Conservation (phyloP, 2,888 invertebrate species). For the Aradus depressus region DNA sequence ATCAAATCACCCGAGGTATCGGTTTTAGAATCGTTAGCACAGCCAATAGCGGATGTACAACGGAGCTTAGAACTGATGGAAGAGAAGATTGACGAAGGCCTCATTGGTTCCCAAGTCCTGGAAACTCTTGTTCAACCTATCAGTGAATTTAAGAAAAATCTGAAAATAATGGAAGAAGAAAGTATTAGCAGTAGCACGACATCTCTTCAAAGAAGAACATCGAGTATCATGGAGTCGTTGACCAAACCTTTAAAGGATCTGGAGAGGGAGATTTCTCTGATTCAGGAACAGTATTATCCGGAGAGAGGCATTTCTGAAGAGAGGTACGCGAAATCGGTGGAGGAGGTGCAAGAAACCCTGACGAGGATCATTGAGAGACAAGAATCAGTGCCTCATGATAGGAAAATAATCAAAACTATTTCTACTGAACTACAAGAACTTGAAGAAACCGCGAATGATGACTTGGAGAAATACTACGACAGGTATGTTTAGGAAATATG, state of each 20-base stretch:
- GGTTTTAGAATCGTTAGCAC: conserved; percentile 37
- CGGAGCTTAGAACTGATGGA: conserved; percentile 41
- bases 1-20: conserved; percentile 29
- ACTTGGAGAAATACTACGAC: conserved; percentile 25
- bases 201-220: conserved; percentile 24
- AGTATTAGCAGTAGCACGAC: too few species aligned
- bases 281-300: conserved; percentile 30
- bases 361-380: conserved; percentile 32
- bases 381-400: conserved; percentile 26
- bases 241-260: conserved; percentile 36
- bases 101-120: conserved; percentile 31
- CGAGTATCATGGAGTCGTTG: conserved; percentile 32
- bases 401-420: conserved; percentile 21
- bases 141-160: conserved; percentile 33
- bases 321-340: conserved; percentile 29
- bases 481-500: too few species aligned
- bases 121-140: conserved; percentile 34
- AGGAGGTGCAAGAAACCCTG: conserved; percentile 33
- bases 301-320: conserved; percentile 12
- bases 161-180: conserved; percentile 29
- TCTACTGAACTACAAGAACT: conserved; percentile 23
- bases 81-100: conserved; percentile 36
- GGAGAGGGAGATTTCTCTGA: conserved; percentile 34
- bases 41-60: conserved; percentile 49
- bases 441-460: conserved; percentile 25